Evolutionary conservation across 2,113 vertebrate genomes (phyloP).

Genomic region (Corvus cornix): DNA sequence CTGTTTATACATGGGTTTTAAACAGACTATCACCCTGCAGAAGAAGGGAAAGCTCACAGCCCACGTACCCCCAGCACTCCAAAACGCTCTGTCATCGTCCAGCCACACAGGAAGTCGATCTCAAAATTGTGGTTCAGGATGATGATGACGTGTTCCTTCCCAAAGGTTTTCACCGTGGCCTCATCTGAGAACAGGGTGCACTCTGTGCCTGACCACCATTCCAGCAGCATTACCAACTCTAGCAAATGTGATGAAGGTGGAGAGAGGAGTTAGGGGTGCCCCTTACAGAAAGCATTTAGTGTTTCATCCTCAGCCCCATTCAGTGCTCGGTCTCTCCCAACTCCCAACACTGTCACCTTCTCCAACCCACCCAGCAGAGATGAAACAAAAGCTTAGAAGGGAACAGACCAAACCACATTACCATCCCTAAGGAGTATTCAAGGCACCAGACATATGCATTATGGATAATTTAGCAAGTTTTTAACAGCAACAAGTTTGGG

Average conservation of each 20-base stretch:
- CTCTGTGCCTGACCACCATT: slow-evolving; percentile 97
- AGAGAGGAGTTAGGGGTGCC: background rate
- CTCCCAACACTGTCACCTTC: background rate
- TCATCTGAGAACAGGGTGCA: slow-evolving; percentile 93
- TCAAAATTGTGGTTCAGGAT: slow-evolving; percentile 99
- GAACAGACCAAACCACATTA: background rate
- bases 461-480: background rate
- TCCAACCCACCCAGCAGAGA: background rate
- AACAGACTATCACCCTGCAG: background rate
- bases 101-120: slow-evolving; percentile 97
- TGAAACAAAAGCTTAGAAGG: background rate
- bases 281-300: background rate
- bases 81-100: slow-evolving; percentile 97
- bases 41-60: background rate
- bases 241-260: background rate
- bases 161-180: slow-evolving; percentile 85
- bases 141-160: slow-evolving; percentile 93
- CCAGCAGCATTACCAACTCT: slow-evolving; percentile 98
- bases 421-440: background rate
- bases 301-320: background rate
- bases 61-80: slow-evolving; percentile 91
- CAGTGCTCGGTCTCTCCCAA: background rate
- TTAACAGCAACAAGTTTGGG: background rate
- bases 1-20: background rate
- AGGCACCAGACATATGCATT: background rate